These are phyloP conservation scores for Himantopus leucocephalus DNA, from an alignment of 2,113 vertebrate species.

Conservation along the genomic window DNA sequence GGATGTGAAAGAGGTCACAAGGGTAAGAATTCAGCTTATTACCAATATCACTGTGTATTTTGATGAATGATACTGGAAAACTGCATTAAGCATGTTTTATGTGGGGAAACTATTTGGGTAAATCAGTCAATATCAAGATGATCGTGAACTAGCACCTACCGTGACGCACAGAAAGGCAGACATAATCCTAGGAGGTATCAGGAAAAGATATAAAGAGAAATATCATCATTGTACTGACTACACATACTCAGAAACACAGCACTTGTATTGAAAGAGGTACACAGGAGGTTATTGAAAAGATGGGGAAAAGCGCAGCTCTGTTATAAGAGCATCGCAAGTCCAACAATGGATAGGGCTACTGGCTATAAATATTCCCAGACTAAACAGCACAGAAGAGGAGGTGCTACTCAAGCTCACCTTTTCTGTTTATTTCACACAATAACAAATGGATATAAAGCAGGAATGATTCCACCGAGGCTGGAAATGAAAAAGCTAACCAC, in stretches of 20 bases:
- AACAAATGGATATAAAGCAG: not conserved
- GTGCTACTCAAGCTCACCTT: not conserved
- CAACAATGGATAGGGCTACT: rapidly evolving
- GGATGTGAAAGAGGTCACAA: not conserved
- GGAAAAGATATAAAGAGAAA: not conserved
- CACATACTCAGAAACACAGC: not conserved
- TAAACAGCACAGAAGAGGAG: not conserved
- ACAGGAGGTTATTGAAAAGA: not conserved
- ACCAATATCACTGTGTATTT: rapidly evolving
- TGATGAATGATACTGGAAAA: not conserved
- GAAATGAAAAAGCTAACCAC: not conserved
- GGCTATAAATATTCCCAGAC: not conserved
- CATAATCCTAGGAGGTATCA: not conserved
- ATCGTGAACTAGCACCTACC: not conserved
- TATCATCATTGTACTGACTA: not conserved
- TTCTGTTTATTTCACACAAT: not conserved
- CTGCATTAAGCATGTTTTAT: not conserved
- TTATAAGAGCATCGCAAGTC: not conserved
- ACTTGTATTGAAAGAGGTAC: not conserved
- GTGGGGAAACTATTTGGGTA: not conserved
- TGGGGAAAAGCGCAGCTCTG: not conserved
- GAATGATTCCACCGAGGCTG: not conserved
- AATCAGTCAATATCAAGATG: not conserved
- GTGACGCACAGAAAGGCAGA: not conserved
- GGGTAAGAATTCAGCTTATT: not conserved